Percentiles rank a stretch among this genome's conserved stretches.
Evolutionary conservation across 2,797 vertebrate genomes (phyloP).

Genomic region (Liasis olivaceus): DNA sequence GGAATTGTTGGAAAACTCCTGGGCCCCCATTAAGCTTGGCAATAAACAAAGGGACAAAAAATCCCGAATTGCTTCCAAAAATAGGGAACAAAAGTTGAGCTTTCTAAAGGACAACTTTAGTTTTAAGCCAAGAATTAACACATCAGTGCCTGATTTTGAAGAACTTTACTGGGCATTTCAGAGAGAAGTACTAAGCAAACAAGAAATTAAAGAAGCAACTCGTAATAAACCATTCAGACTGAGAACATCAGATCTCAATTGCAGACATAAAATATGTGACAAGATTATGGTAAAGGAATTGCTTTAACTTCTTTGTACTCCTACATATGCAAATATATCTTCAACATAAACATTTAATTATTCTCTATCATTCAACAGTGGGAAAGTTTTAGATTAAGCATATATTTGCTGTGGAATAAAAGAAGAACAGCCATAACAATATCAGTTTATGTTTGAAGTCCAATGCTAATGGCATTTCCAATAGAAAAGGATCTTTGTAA

Average conservation of each 20-base stretch:
- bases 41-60: constrained; percentile 53
- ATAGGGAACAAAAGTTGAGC: constrained; percentile 77
- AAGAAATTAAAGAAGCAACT: constrained; percentile 78
- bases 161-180: constrained; percentile 85
- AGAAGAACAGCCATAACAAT: neutral
- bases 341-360: constrained; percentile 11
- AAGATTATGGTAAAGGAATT: constrained; percentile 71
- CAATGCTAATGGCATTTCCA: neutral
- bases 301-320: constrained; percentile 22
- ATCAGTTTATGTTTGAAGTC: neutral
- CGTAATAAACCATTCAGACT: constrained; percentile 87
- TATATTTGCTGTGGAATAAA: neutral
- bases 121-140: constrained; percentile 86
- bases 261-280: constrained; percentile 65
- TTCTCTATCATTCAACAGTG: neutral
- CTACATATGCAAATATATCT: neutral
- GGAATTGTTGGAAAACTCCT: constrained; percentile 73
- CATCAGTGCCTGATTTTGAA: constrained; percentile 84
- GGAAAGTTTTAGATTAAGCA: neutral
- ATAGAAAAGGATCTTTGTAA: neutral
- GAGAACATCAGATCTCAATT: constrained; percentile 79
- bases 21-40: constrained; percentile 66
- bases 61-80: constrained; percentile 74
- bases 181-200: constrained; percentile 73
- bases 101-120: constrained; percentile 85